phyloP scores from a whole-genome alignment of 2,888 invertebrate genomes.

The Heliconius charithonia region DNA sequence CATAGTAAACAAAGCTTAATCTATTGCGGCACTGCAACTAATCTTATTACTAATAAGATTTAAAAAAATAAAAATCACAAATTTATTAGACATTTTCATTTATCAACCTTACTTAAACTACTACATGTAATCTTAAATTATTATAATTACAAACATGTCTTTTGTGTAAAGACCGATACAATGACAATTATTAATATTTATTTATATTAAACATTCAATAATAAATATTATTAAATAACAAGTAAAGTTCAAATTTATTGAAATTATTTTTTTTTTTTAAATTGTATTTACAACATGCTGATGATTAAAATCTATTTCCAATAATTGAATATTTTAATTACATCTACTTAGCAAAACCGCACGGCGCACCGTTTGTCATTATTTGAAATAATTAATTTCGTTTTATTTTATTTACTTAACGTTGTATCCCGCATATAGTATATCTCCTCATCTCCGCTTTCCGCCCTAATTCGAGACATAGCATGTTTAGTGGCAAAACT shows the following conservation, averaged over 20 bases:
- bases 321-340: too few species aligned
- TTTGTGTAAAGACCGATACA: slow-evolving; percentile 16
- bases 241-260: background rate
- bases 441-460: too few species aligned
- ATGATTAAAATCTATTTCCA: background rate
- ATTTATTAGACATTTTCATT: background rate
- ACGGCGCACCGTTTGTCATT: background rate
- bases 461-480: too few species aligned
- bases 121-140: slow-evolving; percentile 33
- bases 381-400: background rate
- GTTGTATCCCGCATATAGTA: too few species aligned
- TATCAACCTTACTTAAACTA: slow-evolving; percentile 8
- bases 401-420: too few species aligned
- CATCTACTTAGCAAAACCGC: background rate
- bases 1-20: slow-evolving; percentile 9
- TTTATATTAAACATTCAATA: slow-evolving; percentile 7
- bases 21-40: slow-evolving; percentile 22
- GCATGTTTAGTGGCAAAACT: too few species aligned
- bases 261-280: background rate
- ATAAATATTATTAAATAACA: slow-evolving; percentile 12
- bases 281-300: background rate
- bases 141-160: slow-evolving; percentile 27
- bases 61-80: slow-evolving; percentile 17
- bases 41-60: slow-evolving; percentile 12
- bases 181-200: background rate